Evolutionary conservation across 2,888 invertebrate species (phyloP).

Genomic region (Anthrax anthrax): DNA sequence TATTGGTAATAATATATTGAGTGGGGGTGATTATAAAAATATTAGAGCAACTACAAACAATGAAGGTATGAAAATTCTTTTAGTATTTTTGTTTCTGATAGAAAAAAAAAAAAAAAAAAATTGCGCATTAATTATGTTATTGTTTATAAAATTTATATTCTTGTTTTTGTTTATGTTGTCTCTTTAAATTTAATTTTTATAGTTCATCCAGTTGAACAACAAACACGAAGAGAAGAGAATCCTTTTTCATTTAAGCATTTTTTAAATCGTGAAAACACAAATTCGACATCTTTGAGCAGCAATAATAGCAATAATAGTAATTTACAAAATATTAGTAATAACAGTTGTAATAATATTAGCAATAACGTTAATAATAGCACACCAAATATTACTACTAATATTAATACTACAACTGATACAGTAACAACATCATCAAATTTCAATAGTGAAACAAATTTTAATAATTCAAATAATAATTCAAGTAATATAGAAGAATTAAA

Average conservation of each 20-base stretch:
- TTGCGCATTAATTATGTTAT: background rate
- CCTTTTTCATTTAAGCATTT: constrained; percentile 79
- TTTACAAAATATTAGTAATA: constrained; percentile 2
- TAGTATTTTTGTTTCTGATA: background rate
- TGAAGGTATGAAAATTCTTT: constrained; percentile 1
- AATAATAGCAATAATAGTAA: constrained; percentile 3
- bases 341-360: background rate
- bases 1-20: constrained; percentile 1
- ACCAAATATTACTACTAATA: too few relatives aligned
- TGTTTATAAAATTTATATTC: background rate
- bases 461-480: background rate
- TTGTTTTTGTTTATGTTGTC: background rate
- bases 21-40: constrained; percentile 4
- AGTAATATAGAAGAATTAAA: background rate
- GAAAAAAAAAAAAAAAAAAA: too few relatives aligned
- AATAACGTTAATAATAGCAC: constrained; percentile 9
- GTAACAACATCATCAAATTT: background rate
- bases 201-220: constrained; percentile 7
- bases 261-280: constrained; percentile 45
- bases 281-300: constrained; percentile 4
- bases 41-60: background rate
- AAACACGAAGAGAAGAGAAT: constrained; percentile 44
- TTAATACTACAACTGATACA: background rate
- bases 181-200: background rate
- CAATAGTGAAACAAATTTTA: background rate